Base-by-base conservation (phyloP, 2,888 invertebrate genomes). In the Chrysotoxum bicinctum region DNA sequence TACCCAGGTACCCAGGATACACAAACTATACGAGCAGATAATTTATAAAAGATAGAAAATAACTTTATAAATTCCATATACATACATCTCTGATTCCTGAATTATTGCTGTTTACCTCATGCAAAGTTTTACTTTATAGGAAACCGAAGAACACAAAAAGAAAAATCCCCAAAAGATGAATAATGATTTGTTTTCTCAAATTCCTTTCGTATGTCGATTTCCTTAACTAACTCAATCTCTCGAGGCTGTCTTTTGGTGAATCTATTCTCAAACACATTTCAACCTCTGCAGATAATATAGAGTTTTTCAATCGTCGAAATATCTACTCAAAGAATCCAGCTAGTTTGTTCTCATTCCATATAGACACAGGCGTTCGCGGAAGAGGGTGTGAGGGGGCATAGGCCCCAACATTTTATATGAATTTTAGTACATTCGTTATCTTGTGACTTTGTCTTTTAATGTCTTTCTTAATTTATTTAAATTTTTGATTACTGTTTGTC, bases 191-290 rank as follows among this genome's bases (percentile, higher is more conserved):
- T 32, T 43, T 30, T 74, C 60, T 43, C 37, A 40, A 56, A 69
- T 76, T 72, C 81, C 70, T 70, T 81, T 76, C 76, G 66, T 58
- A 70, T 81, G 81, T 81, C 81, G 76, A 81, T 79, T 68, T 74
- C 16, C 73, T 66, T 73, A 56, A 56, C 66, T 73, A 56, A 56
- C 66, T 75, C 62, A 75, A 80, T 64, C 76, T 66, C 81, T 72
- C 5, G 69, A 75, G 75, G 75, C 69, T 48, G 54, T 58, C 37
- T 45, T 26, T 21, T 48, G 21, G 19, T 48, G 48, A 12, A 21
- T 19, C 16, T 43, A 19, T 32, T 58, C 40, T 40, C 9, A 23
- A 40, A 8, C 43, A 50, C 7, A 12, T 23, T 37, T 23, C 64
- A 40, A 62, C 60, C 16, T 62, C 7, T 32, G 4, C 10, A 0